Conservation (phyloP, 1,140 invertebrate species). For the Palaemon carinicauda region DNA sequence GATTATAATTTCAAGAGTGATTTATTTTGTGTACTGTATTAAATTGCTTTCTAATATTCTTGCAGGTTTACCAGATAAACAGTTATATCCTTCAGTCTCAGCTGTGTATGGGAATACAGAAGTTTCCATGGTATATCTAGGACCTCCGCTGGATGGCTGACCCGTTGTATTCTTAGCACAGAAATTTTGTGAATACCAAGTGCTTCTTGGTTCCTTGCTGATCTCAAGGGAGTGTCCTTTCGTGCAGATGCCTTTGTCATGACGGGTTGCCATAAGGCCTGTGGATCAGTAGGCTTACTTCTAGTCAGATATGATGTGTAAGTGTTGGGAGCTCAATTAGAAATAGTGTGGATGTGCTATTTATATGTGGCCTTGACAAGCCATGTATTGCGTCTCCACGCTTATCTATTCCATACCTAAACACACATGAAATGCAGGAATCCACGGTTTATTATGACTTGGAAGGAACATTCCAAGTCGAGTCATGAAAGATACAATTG, state of each 20-base stretch:
- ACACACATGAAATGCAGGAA: not conserved
- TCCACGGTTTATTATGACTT: not conserved
- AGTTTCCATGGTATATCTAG: constrained; percentile 99
- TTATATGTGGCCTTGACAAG: not conserved
- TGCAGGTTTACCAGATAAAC: constrained; percentile 89
- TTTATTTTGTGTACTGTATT: not conserved
- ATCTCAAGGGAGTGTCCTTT: constrained; percentile 17
- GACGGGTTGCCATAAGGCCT: not conserved
- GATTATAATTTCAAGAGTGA: not conserved
- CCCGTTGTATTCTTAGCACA: constrained; percentile 32
- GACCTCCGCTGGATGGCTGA: constrained; percentile 91
- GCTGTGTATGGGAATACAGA: constrained; percentile 99
- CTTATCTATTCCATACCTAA: not conserved
- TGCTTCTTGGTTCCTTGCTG: not conserved
- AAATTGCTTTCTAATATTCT: constrained; percentile 60
- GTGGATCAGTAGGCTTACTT: constrained; percentile 2
- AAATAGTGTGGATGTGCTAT: not conserved
- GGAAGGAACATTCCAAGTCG: not conserved
- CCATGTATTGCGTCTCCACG: not conserved
- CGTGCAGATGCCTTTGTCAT: not conserved
- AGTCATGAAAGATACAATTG: too few species aligned
- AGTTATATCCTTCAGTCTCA: constrained; percentile 93
- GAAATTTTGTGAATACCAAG: constrained; percentile 12
- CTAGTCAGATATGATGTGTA: not conserved
- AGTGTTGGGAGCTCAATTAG: not conserved